Conservation (phyloP, 2,113 vertebrate genomes). For the Kryptolebias marmoratus region DNA sequence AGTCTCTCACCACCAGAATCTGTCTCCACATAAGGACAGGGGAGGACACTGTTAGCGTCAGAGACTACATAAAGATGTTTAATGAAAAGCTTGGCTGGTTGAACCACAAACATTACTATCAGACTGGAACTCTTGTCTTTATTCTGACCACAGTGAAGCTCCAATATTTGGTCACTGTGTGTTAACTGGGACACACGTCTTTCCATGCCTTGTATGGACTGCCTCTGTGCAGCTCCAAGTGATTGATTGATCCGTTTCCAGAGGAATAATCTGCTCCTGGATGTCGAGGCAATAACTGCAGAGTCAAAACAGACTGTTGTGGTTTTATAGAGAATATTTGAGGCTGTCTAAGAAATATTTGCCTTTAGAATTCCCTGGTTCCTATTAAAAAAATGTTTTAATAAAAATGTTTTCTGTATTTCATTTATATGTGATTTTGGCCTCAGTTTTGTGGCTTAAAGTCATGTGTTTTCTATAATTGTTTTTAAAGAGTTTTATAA, state of each 20-base stretch:
- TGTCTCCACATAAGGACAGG: constrained; percentile 47
- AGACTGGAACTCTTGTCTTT: constrained; percentile 4
- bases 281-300: constrained; percentile 27
- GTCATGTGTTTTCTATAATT: too few relatives aligned
- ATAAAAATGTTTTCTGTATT: constrained; percentile 1
- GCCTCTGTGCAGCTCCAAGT: not conserved
- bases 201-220: constrained; percentile 44
- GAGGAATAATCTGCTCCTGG: not conserved
- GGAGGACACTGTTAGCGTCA: not conserved
- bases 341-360: constrained; percentile 30
- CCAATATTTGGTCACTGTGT: not conserved
- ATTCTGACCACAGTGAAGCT: not conserved
- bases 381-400: constrained; percentile 23
- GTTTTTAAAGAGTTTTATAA: too few relatives aligned
- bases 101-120: constrained; percentile 1
- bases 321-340: constrained; percentile 20
- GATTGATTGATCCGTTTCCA: constrained; percentile 27
- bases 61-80: constrained; percentile 13
- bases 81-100: constrained; percentile 18
- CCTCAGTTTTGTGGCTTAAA: not conserved
- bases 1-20: constrained; percentile 20
- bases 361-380: not conserved
- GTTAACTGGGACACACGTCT: not conserved
- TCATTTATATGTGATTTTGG: not conserved
- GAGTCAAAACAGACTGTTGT: constrained; percentile 3